Evolutionary conservation across 2,888 invertebrate species (phyloP), one percentile per base, ranked within the genome.

Genomic region (Idaea biselata): DNA sequence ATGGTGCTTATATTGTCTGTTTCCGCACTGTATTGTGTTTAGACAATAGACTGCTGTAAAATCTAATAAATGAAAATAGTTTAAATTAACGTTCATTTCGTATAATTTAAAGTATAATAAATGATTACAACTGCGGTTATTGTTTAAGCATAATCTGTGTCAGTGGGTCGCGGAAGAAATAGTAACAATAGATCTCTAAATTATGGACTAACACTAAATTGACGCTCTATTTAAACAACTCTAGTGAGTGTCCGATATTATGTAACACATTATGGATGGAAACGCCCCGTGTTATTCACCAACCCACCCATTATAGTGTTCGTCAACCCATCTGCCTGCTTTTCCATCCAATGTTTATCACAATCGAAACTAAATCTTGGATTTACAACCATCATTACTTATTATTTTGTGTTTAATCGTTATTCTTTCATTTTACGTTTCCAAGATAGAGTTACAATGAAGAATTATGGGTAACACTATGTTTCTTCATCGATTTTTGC

Each of bases 281-380:
- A 74, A 72, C 44, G 44, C 44, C 8, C 14, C 11, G 11, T 44
- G 44, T 44, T 44, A 44, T 44, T 11, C 14, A 44, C 44, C 44
- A 8, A 32, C 32, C 1, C 11, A 25, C 5, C 11, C 18, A 18
- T 56, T 56, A 8, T 1, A 18, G 4, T 18, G 16, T 18, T 11
- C 18, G 56, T 56, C 14, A 18, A 18, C 65, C 65, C 59, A 61
- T 14, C 61, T 60, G 61, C 63, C 66, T 68, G 62, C 69, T 75
- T 74, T 25, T 75, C 74, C 76, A 79, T 80, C 68, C 74, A 75
- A 75, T 75, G 70, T 71, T 66, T 62, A 68, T 74, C 81, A 81
- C 80, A 77, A 79, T 78, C 66, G n/a, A 63, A 63, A 70, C 71
- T 75, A 63, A 72, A 67, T 76, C 74, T 79, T 80, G 76, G 73